Percentiles rank a stretch among this genome's conserved stretches.
These are phyloP conservation scores for Batillaria attramentaria DNA, from an alignment of 1,140 invertebrate species.

Conservation along the genomic window DNA sequence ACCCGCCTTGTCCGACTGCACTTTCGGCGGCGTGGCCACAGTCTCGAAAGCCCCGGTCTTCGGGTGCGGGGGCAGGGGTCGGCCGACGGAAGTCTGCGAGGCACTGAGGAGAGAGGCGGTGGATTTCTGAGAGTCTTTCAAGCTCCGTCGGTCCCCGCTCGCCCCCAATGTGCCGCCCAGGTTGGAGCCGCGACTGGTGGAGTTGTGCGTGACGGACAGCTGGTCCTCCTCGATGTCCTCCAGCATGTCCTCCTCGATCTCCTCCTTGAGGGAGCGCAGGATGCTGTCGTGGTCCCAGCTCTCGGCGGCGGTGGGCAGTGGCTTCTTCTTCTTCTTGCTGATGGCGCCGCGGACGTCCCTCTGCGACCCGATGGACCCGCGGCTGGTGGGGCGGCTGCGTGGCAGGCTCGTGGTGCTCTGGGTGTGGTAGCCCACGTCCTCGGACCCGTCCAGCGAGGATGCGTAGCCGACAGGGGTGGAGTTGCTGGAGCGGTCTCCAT, in stretches of 20 bases:
- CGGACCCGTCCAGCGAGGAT: conserved; percentile 50
- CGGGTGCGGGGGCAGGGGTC: conserved; percentile 38
- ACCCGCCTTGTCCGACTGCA: conserved; percentile 3
- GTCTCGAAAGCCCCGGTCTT: conserved; percentile 34
- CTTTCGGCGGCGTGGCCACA: not conserved
- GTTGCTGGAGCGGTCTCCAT: conserved; percentile 57
- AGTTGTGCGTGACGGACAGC: conserved; percentile 20
- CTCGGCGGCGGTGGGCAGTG: conserved; percentile 43
- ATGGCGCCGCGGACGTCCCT: conserved; percentile 37
- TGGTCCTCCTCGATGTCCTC: conserved; percentile 57
- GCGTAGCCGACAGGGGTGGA: conserved; percentile 59
- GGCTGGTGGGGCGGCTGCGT: conserved; percentile 54
- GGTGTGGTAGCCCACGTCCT: conserved; percentile 54
- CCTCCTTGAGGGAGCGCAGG: conserved; percentile 58
- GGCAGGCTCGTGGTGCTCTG: conserved; percentile 54
- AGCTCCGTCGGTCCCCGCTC: not conserved
- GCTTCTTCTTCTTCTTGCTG: conserved; percentile 60
- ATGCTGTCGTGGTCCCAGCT: conserved; percentile 55
- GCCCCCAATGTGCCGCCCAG: not conserved
- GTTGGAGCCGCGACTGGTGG: not conserved
- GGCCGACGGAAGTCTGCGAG: conserved; percentile 26
- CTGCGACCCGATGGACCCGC: conserved; percentile 41
- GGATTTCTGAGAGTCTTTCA: not conserved
- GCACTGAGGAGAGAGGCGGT: conserved; percentile 2
- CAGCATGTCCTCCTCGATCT: conserved; percentile 56